Evolutionary conservation across 2,113 vertebrate genomes (phyloP), one percentile per base, ranked within the genome.

Genomic region (Lophura nycthemera): DNA sequence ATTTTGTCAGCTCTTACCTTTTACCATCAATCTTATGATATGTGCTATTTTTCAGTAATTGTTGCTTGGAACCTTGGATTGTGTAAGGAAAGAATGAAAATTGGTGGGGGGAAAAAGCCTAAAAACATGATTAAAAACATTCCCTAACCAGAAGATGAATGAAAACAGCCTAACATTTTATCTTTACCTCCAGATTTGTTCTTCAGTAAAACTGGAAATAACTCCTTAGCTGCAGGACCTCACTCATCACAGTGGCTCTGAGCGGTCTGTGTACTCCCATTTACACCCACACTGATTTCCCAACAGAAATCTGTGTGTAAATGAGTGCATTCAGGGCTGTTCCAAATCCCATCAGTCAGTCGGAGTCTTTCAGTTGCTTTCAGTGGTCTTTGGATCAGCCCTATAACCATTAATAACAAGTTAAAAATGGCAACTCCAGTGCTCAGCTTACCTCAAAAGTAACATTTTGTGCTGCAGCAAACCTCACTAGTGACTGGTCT

Each of bases 311-410:
- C 78, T 83, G 66, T 73, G 17, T n/a, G 25, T 21, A 30, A 64
- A 54, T 42, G 75, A 74, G 56, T 11, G 67, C 19, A 47, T 76
- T 85, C 42, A 59, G 54, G 64, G 57, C 71, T 73, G 36, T 63
- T 89, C 36, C 36, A 93, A 90, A 87, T 52, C 64, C 50, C 45
- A 60, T 94, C 83, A 93, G 74, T 78, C 76, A 78, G 76, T 67
- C 27, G 56, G 66, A 88, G 34, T 34, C 66, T 87, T 80, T 69
- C 45, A 60, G 5, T 85, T 66, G 64, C 83, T 34, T 69, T 11
- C 54, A 88, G 75, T 72, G 38, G 50, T 64, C 61, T 89, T 88
- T 71, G 85, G 52, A 71, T 86, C 34, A 45, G 29, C 1, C 1
- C 56, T 77, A 16, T 61, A 48, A 57, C 50, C 47, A 57, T 88